Evolutionary conservation across 2,113 vertebrate genomes (phyloP), one percentile per base, ranked within the genome.

Genomic region (Sturnus vulgaris): DNA sequence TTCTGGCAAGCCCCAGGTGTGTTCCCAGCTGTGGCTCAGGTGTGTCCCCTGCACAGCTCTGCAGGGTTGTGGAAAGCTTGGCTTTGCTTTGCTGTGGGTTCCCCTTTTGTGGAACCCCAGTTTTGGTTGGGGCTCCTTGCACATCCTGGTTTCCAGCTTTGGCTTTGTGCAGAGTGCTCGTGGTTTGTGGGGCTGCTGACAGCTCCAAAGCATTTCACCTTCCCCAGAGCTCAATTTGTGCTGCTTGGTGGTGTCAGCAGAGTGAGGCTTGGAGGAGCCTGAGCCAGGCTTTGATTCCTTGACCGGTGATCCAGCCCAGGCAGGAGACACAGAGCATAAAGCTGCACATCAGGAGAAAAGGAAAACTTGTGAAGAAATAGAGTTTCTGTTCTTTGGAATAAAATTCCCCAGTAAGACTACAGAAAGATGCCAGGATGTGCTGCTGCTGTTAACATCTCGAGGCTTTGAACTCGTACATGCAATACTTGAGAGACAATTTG

Each of bases 401-500:
- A 90, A 95, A 92, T 42, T 33, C 71, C 85, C 30, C 31, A 69
- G 90, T 37, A 91, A 93, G 79, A 35, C 63, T 39, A 73, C 76
- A 75, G 92, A 95, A 90, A 5, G 91, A 86, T 90, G 88, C 90
- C 88, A 52, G 84, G 94, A 90, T 93, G 86, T 88, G 95, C 37
- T 94, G 94, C 91, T 78, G 92, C 95, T 96, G 95, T 94, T 95
- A 96, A 94, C 96, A 94, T 90, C 91, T 80, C 35, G 0, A 88
- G 80, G n/a, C 95, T 97, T 97, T 97, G 96, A 97, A 97, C 96
- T 96, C 64, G 4, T 80, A 88, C 91, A 31, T 60, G 94, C 69
- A 78, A 95, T 92, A 86, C 95, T 97, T 97, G 95, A 96, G 95
- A 96, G 96, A 94, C 96, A 96, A 92, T 97, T 96, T 97, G 96